Conservation (phyloP, 2,888 invertebrate genomes). For the Drosophila buzzatii region DNA sequence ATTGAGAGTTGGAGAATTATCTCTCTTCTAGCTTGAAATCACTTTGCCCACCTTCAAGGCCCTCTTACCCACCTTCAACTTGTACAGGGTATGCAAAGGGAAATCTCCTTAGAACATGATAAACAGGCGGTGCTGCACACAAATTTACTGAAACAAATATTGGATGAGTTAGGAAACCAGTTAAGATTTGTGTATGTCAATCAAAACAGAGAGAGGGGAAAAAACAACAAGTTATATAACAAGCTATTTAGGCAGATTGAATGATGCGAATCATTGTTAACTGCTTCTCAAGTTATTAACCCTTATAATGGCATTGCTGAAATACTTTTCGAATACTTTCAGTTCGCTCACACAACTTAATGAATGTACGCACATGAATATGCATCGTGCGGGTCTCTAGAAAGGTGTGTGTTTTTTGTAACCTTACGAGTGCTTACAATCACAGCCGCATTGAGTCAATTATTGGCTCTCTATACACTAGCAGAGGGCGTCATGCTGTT, state of each 20-base stretch:
- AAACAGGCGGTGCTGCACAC: slow-evolving; percentile 29
- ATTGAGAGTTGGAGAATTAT: background rate
- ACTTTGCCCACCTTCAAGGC: background rate
- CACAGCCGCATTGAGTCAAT: slow-evolving; percentile 31
- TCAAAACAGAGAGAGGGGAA: background rate
- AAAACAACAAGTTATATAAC: slow-evolving; percentile 12
- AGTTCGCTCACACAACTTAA: slow-evolving; percentile 12
- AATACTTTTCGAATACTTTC: slow-evolving; percentile 38
- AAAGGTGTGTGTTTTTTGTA: slow-evolving; percentile 11
- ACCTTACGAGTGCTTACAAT: slow-evolving; percentile 32
- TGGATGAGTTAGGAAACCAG: slow-evolving; percentile 17
- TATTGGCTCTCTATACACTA: slow-evolving; percentile 11
- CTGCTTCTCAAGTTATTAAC: slow-evolving; percentile 35
- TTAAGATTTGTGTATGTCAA: slow-evolving; percentile 8
- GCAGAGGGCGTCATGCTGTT: background rate
- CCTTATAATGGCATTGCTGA: slow-evolving; percentile 50
- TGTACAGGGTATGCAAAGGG: slow-evolving; percentile 9
- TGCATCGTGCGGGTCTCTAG: slow-evolving; percentile 21
- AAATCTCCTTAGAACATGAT: slow-evolving; percentile 26
- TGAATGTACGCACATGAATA: slow-evolving; percentile 26
- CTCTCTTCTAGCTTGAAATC: background rate
- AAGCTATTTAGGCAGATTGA: slow-evolving; percentile 19
- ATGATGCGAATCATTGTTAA: slow-evolving; percentile 29
- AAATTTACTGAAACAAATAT: slow-evolving; percentile 6
- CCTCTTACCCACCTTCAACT: background rate